Conservation (phyloP, 2,113 vertebrate genomes). For the Accipiter virgatus region DNA sequence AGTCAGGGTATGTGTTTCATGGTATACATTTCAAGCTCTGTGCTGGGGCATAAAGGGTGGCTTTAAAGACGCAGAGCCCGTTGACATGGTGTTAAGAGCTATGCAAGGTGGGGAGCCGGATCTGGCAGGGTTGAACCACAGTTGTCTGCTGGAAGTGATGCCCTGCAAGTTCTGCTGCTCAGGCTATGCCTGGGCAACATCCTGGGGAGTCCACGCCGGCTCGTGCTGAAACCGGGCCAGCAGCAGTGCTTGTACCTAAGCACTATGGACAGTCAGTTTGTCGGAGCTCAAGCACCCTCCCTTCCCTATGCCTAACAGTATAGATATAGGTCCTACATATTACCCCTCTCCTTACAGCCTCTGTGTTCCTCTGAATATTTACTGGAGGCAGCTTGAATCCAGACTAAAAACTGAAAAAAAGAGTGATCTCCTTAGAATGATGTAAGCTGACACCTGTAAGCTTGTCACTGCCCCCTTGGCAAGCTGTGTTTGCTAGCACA, state of each 20-base stretch:
- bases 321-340: neutral
- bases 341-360: neutral
- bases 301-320: neutral
- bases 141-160: neutral
- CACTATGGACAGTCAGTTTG: neutral
- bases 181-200: rapidly evolving
- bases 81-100: neutral
- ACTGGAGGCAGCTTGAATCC: neutral
- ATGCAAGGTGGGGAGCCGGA: neutral
- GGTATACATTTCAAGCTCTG: neutral
- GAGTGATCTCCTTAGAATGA: neutral
- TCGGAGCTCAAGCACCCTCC: neutral
- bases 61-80: neutral
- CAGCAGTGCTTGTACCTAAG: neutral
- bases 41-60: neutral
- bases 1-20: neutral
- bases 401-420: neutral
- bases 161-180: neutral
- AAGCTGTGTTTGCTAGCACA: neutral
- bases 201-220: neutral
- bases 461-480: neutral
- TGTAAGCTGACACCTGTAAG: neutral
- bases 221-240: neutral
- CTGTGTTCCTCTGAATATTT: neutral
- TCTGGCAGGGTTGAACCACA: neutral